A percentile compares a stretch with the other conserved stretches of the same genome.
phyloP scores from a whole-genome alignment of 1,140 invertebrate species.

The Aphaenogaster floridana region DNA sequence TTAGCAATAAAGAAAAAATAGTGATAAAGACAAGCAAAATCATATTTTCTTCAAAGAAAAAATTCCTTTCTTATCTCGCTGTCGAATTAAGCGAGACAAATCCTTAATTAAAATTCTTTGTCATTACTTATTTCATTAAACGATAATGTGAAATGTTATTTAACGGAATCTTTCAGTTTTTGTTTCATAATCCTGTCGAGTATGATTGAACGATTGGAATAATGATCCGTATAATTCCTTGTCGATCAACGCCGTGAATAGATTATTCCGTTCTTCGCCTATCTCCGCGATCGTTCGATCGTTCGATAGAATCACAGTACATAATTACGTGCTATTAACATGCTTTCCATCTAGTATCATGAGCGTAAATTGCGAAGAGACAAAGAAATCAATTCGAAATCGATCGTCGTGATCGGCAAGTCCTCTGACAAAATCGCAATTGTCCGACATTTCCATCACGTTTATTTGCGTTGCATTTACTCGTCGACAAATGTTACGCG shows the following conservation, averaged over 20 bases:
- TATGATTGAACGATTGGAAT: conserved; percentile 45
- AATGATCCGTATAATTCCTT: conserved; percentile 36
- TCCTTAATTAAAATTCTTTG: background rate
- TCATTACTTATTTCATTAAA: background rate
- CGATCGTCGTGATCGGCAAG: background rate
- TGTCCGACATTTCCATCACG: background rate
- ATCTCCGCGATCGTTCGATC: background rate
- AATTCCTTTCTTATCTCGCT: background rate
- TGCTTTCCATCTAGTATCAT: background rate
- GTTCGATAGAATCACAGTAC: background rate
- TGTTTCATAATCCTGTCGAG: conserved; percentile 46
- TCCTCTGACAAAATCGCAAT: background rate
- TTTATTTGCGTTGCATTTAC: background rate
- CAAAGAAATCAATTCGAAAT: background rate
- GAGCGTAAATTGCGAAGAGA: background rate
- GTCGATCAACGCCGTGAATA: conserved; percentile 17
- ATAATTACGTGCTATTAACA: conserved; percentile 36
- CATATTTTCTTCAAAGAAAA: background rate
- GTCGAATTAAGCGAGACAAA: background rate
- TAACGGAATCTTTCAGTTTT: background rate
- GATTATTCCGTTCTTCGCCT: conserved; percentile 35
- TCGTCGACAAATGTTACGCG: background rate
- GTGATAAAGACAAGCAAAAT: background rate
- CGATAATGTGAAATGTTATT: conserved; percentile 10
- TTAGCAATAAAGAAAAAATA: background rate